Evolutionary conservation across 2,888 invertebrate genomes (phyloP).

Genomic region (Aphidius colemani): DNA sequence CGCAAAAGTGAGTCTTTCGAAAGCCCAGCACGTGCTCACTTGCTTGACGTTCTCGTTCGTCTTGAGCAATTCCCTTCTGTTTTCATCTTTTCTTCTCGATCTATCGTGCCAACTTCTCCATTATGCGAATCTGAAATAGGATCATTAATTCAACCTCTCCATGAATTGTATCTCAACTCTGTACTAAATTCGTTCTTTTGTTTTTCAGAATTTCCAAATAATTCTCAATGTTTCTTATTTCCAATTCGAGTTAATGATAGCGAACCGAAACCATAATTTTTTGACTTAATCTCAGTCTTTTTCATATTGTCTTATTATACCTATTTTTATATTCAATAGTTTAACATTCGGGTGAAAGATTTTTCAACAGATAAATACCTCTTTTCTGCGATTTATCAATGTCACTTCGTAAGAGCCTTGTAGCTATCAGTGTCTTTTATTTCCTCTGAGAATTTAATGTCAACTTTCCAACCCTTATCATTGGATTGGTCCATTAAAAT

Average conservation of each 20-base stretch:
- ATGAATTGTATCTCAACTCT: conserved; percentile 16
- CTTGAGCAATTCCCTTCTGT: conserved; percentile 19
- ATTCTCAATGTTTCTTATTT: conserved; percentile 34
- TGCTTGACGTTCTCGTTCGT: conserved; percentile 24
- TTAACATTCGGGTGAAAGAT: too few species aligned
- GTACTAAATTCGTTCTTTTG: conserved; percentile 3
- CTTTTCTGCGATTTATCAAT: too few species aligned
- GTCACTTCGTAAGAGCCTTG: too few species aligned
- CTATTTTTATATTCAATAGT: too few species aligned
- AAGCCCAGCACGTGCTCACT: conserved; percentile 26
- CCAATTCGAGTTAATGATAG: conserved; percentile 37
- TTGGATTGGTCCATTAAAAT: too few species aligned
- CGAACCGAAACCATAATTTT: conserved; percentile 17
- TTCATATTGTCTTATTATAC: too few species aligned
- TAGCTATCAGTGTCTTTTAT: too few species aligned
- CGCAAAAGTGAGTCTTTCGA: conserved; percentile 9
- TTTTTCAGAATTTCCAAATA: conserved; percentile 19
- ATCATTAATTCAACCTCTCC: conserved; percentile 35
- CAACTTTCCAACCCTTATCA: too few species aligned
- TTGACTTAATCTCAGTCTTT: conserved; percentile 31
- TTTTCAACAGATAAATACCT: too few species aligned
- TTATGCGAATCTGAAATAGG: conserved; percentile 37
- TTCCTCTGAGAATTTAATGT: too few species aligned
- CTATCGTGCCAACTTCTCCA: conserved; percentile 35
- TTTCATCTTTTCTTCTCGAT: conserved; percentile 19